Conservation (phyloP, 2,888 invertebrate genomes). For the Heterodera filipjevi region DNA sequence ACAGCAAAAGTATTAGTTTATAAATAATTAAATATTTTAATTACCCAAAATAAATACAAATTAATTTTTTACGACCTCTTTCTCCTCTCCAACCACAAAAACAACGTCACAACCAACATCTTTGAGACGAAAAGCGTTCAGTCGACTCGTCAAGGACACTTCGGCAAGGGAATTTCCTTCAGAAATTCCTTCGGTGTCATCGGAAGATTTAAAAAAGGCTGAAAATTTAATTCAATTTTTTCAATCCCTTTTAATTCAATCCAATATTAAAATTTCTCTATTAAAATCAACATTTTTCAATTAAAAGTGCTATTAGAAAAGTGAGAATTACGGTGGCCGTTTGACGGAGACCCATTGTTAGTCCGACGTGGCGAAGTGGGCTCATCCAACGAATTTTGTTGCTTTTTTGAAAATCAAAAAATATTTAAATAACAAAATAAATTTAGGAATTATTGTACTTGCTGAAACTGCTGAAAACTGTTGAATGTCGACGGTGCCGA, state of each 20-base stretch:
- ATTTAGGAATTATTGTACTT: not conserved
- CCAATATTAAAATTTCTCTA: too few relatives aligned
- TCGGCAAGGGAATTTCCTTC: not conserved
- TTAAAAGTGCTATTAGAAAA: too few relatives aligned
- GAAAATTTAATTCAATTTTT: not conserved
- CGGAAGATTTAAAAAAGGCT: not conserved
- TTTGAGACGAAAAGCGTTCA: slow-evolving; percentile 44
- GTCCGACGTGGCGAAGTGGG: not conserved
- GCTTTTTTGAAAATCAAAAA: slow-evolving; percentile 2
- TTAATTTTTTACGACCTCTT: slow-evolving; percentile 42
- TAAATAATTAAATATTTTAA: not conserved
- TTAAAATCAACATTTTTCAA: too few relatives aligned
- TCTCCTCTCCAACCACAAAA: slow-evolving; percentile 47
- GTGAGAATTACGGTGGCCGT: not conserved
- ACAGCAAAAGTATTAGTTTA: too few relatives aligned
- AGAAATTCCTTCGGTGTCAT: not conserved
- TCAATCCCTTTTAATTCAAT: too few relatives aligned
- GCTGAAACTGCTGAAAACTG: slow-evolving; percentile 23
- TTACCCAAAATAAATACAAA: not conserved
- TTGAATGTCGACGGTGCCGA: slow-evolving; percentile 25
- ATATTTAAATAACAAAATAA: not conserved
- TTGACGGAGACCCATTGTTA: not conserved
- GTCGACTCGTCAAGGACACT: slow-evolving; percentile 42
- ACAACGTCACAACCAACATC: slow-evolving; percentile 49
- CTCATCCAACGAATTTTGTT: slow-evolving; percentile 18